Conservation (phyloP, 2,797 vertebrate genomes). For the Betta splendens region DNA sequence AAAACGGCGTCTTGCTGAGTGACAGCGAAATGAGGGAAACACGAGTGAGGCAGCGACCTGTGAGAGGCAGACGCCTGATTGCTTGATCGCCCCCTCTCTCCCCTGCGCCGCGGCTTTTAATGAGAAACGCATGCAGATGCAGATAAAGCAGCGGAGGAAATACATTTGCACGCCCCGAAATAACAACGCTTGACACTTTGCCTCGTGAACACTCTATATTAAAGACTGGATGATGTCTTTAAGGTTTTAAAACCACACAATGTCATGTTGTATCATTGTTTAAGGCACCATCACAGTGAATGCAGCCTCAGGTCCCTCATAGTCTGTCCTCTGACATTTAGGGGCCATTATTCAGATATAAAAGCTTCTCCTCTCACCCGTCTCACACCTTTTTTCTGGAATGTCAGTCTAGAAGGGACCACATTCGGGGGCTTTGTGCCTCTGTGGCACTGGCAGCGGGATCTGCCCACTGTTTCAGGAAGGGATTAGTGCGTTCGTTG, state of each 20-base stretch:
- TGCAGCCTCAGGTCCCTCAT: conserved; percentile 8
- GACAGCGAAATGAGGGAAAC: conserved; percentile 67
- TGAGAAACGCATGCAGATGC: conserved; percentile 60
- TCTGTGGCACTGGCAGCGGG: conserved; percentile 47
- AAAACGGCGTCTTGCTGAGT: conserved; percentile 63
- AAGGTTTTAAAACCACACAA: too few relatives aligned
- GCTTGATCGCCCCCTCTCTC: conserved; percentile 49
- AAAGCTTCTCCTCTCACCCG: conserved; percentile 30
- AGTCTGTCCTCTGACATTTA: conserved; percentile 45
- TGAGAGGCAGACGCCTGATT: conserved; percentile 64
- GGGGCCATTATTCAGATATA: conserved; percentile 62
- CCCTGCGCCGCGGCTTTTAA: too few relatives aligned
- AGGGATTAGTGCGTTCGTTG: conserved; percentile 70
- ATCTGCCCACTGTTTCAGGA: conserved; percentile 61
- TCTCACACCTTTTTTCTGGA: conserved; percentile 25
- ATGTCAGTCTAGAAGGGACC: conserved; percentile 26
- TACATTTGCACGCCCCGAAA: too few relatives aligned
- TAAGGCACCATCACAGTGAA: conserved; percentile 3
- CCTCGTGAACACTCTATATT: too few relatives aligned
- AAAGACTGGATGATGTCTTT: too few relatives aligned
- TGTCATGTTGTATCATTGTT: too few relatives aligned
- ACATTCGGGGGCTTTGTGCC: conserved; percentile 41
- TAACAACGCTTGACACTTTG: too few relatives aligned
- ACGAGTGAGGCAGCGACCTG: conserved; percentile 58
- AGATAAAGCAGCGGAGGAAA: conserved; percentile 61